These are phyloP conservation scores for Pagetopsis macropterus DNA, from an alignment of 2,797 vertebrate genomes.

Conservation along the genomic window DNA sequence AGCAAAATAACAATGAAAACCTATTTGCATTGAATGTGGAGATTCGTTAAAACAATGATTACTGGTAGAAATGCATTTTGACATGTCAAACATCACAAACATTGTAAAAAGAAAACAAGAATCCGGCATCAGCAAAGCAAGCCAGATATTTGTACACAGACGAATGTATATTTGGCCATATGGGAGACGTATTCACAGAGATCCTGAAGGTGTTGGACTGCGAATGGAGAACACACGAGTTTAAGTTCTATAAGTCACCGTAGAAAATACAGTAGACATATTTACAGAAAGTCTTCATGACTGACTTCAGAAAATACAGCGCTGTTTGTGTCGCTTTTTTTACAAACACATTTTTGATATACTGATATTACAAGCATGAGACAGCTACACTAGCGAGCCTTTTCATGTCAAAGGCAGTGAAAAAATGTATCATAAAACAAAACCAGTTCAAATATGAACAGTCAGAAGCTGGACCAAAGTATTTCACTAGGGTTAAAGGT, in stretches of 20 bases:
- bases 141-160: slow-evolving; percentile 14
- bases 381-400: slow-evolving; percentile 1
- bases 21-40: neutral
- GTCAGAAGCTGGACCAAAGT: neutral
- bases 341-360: slow-evolving; percentile 17
- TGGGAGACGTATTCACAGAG: slow-evolving; percentile 8
- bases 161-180: slow-evolving; percentile 47
- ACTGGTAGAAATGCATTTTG: neutral
- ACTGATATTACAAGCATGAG: slow-evolving; percentile 19
- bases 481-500: neutral
- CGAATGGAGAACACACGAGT: slow-evolving; percentile 11
- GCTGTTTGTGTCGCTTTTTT: slow-evolving; percentile 7
- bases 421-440: slow-evolving; percentile 27
- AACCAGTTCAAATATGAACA: slow-evolving; percentile 27
- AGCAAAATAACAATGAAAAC: neutral
- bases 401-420: slow-evolving; percentile 15
- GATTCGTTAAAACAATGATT: neutral
- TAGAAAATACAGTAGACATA: slow-evolving; percentile 39
- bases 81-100: neutral
- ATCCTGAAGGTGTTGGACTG: slow-evolving; percentile 22
- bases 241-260: slow-evolving; percentile 5
- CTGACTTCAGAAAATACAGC: slow-evolving; percentile 28
- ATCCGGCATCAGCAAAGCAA: neutral
- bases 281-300: slow-evolving; percentile 36
- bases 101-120: neutral